A percentile compares a stretch with the other conserved stretches of the same genome.
These are phyloP conservation scores for Drosophila pallidifrons DNA, from an alignment of 1,140 invertebrate genomes.

Conservation along the genomic window DNA sequence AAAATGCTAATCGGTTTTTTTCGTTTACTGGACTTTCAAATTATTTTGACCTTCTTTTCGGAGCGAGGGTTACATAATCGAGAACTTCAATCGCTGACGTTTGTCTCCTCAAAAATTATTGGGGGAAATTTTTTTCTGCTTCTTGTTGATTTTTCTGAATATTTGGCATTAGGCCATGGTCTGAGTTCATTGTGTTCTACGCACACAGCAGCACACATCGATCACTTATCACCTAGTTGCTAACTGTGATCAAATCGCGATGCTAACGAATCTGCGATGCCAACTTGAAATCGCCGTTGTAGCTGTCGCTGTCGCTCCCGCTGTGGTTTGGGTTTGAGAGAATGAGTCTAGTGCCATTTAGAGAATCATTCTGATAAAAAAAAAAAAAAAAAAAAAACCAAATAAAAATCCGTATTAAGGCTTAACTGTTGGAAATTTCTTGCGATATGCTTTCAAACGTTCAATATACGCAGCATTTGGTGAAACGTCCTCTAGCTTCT, in stretches of 20 bases:
- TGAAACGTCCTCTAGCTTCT: too few species aligned
- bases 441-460: too few species aligned
- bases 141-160: slow-evolving; percentile 13
- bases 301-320: too few species aligned
- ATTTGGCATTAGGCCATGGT: slow-evolving; percentile 24
- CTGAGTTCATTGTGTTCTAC: slow-evolving; percentile 60
- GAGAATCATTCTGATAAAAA: not conserved
- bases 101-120: slow-evolving; percentile 28
- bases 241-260: slow-evolving; percentile 49
- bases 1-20: slow-evolving; percentile 11
- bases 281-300: too few species aligned
- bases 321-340: not conserved
- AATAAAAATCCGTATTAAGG: too few species aligned
- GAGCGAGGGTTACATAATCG: slow-evolving; percentile 48
- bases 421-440: too few species aligned
- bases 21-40: slow-evolving; percentile 4
- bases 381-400: not conserved
- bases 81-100: slow-evolving; percentile 55
- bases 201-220: slow-evolving; percentile 17
- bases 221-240: slow-evolving; percentile 57
- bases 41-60: slow-evolving; percentile 46
- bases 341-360: slow-evolving; percentile 4
- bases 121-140: slow-evolving; percentile 23
- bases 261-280: slow-evolving; percentile 43
- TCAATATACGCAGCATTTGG: too few species aligned